Conservation (phyloP, 2,797 vertebrate species). For the Xenops minutus region DNA sequence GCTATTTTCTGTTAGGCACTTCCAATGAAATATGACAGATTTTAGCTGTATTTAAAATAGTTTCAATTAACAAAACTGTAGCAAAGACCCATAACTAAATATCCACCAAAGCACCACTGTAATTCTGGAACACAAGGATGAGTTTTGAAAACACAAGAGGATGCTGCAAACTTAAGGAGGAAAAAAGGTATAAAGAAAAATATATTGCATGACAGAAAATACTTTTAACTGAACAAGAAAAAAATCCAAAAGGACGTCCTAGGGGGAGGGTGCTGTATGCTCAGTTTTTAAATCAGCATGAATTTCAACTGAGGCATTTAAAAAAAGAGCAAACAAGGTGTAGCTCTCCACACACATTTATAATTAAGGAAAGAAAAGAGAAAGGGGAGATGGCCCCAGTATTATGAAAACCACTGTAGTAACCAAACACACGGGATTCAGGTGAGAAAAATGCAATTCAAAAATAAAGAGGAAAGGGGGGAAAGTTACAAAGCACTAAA, state of each 20-base stretch:
- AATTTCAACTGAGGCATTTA: neutral
- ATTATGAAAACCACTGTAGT: neutral
- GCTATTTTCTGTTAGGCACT: neutral
- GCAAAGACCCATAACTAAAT: neutral
- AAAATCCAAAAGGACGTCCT: neutral
- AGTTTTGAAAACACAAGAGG: neutral
- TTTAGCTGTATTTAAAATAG: neutral
- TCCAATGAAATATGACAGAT: neutral
- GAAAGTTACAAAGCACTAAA: neutral
- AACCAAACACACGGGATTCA: neutral
- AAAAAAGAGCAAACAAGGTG: neutral
- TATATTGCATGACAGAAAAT: neutral
- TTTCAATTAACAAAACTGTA: neutral
- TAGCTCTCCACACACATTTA: neutral
- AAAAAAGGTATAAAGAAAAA: neutral
- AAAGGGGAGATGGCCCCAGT: neutral
- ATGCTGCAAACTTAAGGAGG: neutral
- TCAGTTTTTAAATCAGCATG: neutral
- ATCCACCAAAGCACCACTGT: neutral
- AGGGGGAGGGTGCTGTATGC: accelerated
- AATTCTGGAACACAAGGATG: neutral
- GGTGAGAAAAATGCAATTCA: neutral
- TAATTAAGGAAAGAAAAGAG: neutral
- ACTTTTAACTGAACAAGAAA: neutral
- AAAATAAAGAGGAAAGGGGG: neutral